A percentile compares a stretch with the other conserved stretches of the same genome.
phyloP scores from a whole-genome alignment of 2,113 vertebrate genomes.

The Bubalus kerabau region DNA sequence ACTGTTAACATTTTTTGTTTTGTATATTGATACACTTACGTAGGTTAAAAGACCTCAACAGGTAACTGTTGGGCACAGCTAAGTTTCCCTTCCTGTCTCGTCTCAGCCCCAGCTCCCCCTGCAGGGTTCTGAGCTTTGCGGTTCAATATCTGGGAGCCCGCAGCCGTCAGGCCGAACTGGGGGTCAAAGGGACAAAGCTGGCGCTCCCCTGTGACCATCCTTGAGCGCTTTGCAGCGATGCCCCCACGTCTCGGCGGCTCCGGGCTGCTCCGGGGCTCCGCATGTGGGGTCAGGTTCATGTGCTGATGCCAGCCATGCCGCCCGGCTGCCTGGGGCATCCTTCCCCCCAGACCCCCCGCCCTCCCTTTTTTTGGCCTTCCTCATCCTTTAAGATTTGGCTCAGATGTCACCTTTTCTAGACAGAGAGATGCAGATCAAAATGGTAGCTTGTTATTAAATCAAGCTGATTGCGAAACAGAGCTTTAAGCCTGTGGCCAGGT shows the following conservation, averaged over 20 bases:
- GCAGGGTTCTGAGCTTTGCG: not conserved
- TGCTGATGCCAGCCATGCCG: rapidly evolving
- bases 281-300: rapidly evolving
- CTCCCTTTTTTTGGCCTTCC: not conserved
- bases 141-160: not conserved
- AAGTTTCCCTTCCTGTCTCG: not conserved
- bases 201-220: rapidly evolving
- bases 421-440: not conserved
- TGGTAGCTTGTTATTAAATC: not conserved
- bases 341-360: rapidly evolving
- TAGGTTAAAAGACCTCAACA: not conserved
- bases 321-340: not conserved
- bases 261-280: rapidly evolving
- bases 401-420: not conserved
- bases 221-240: rapidly evolving
- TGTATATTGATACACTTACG: not conserved
- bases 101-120: rapidly evolving
- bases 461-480: not conserved
- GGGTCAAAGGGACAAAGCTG: no score
- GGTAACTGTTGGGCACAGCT: not conserved
- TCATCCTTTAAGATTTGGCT: not conserved
- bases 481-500: no score
- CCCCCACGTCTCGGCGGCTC: rapidly evolving
- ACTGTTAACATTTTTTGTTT: not conserved
- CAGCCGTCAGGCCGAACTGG: no score